Evolutionary conservation across 2,888 invertebrate genomes (phyloP).

Genomic region (Stenichneumon culpator): DNA sequence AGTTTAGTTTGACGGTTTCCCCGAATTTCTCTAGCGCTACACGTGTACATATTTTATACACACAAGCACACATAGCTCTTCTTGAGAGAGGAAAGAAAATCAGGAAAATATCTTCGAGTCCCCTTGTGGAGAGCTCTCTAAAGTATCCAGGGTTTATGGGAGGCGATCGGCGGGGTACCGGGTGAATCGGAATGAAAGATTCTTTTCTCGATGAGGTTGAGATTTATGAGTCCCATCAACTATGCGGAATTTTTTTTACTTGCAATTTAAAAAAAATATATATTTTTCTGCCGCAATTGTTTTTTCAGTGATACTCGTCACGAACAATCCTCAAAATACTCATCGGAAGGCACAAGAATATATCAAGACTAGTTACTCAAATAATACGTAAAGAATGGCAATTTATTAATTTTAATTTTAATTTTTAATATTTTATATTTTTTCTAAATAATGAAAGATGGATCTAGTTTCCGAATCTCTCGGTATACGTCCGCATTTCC

Average conservation of each 20-base stretch:
- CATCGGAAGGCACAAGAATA: not conserved
- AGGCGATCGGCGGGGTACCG: not conserved
- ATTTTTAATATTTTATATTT: not conserved
- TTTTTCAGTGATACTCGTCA: not conserved
- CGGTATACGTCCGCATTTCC: constrained; percentile 22
- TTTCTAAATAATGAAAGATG: not conserved
- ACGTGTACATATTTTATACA: constrained; percentile 9
- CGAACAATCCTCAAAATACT: not conserved
- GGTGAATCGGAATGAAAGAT: constrained; percentile 13
- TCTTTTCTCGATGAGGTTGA: not conserved
- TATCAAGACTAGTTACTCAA: not conserved
- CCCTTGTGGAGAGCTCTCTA: constrained; percentile 25
- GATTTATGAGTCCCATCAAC: not conserved
- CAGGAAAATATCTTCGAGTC: constrained; percentile 32
- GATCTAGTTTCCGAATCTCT: constrained; percentile 17
- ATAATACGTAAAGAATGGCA: not conserved
- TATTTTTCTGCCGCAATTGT: not conserved
- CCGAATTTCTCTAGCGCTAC: constrained; percentile 11
- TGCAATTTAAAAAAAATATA: no score
- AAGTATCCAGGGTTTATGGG: not conserved
- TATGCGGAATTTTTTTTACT: not conserved
- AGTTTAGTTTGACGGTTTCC: constrained; percentile 38
- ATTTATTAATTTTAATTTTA: not conserved
- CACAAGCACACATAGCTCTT: constrained; percentile 1
- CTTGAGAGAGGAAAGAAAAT: not conserved